Conservation (phyloP, 2,113 vertebrate genomes). For the Bettongia penicillata region DNA sequence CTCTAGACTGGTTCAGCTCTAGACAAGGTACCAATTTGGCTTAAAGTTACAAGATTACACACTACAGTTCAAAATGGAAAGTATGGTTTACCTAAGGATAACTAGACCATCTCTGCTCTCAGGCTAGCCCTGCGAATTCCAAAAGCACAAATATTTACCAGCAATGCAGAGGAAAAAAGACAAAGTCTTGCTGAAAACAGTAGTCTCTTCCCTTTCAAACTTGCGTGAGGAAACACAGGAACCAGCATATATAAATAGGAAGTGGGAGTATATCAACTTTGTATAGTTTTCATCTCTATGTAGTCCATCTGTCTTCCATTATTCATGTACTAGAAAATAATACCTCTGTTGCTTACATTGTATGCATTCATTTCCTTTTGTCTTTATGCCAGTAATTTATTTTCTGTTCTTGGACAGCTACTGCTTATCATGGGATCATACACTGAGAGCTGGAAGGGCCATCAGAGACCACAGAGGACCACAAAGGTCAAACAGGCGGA, state of each 20-base stretch:
- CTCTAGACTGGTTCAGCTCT: neutral
- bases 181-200: slow-evolving; percentile 53
- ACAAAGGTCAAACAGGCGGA: slow-evolving; percentile 55
- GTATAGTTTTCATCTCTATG: slow-evolving; percentile 48
- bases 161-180: slow-evolving; percentile 43
- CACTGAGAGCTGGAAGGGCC: neutral
- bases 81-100: slow-evolving; percentile 71
- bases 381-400: slow-evolving; percentile 79
- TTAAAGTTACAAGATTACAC: neutral
- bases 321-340: slow-evolving; percentile 74
- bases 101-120: slow-evolving; percentile 71
- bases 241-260: slow-evolving; percentile 75
- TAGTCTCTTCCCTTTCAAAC: slow-evolving; percentile 68
- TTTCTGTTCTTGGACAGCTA: slow-evolving; percentile 75
- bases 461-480: slow-evolving; percentile 20
- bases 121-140: slow-evolving; percentile 70
- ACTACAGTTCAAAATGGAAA: slow-evolving; percentile 50
- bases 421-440: slow-evolving; percentile 68
- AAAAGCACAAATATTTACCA: slow-evolving; percentile 81
- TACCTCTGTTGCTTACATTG: slow-evolving; percentile 64
- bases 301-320: slow-evolving; percentile 69
- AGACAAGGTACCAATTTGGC: neutral
- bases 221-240: slow-evolving; percentile 65
- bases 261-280: slow-evolving; percentile 55
- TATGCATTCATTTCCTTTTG: slow-evolving; percentile 73